Percentiles rank a stretch among this genome's conserved stretches.
Conservation (phyloP, 2,888 invertebrate genomes). For the Prosapia bicincta region DNA sequence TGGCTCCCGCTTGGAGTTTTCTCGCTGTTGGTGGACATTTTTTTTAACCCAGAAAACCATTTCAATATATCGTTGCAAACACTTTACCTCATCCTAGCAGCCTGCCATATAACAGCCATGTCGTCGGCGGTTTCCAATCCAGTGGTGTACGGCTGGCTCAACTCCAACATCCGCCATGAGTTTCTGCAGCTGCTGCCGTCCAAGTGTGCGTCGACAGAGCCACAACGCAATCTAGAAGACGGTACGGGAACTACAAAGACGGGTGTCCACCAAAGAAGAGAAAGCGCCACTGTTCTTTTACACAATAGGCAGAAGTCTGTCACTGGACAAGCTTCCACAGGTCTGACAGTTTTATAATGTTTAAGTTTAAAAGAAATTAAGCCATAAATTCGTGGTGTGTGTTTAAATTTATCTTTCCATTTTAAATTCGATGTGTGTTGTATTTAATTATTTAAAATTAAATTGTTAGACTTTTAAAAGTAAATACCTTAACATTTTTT, state of each 20-base stretch:
- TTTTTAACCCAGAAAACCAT: constrained; percentile 32
- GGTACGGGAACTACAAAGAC: neutral
- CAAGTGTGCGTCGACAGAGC: neutral
- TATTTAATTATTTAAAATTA: no score
- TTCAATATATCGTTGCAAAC: constrained; percentile 35
- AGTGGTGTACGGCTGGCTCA: constrained; percentile 58
- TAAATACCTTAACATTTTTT: no score
- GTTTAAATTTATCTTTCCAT: no score
- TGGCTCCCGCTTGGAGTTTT: constrained; percentile 58
- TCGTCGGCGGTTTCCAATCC: constrained; percentile 57
- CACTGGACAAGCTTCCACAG: neutral
- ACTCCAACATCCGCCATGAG: constrained; percentile 55
- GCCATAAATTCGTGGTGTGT: no score
- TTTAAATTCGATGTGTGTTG: no score
- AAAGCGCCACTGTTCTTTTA: constrained; percentile 8
- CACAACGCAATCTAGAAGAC: neutral
- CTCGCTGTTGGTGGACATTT: constrained; percentile 48
- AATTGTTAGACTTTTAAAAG: no score
- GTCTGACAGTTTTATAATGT: neutral
- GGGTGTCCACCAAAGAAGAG: neutral
- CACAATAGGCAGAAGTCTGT: neutral
- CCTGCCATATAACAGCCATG: constrained; percentile 56
- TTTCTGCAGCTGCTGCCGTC: constrained; percentile 43
- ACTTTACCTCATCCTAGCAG: constrained; percentile 48
- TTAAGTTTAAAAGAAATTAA: no score